Evolutionary conservation across 2,888 invertebrate genomes (phyloP), one percentile per base, ranked within the genome.

Genomic region (Pollenia amentaria): DNA sequence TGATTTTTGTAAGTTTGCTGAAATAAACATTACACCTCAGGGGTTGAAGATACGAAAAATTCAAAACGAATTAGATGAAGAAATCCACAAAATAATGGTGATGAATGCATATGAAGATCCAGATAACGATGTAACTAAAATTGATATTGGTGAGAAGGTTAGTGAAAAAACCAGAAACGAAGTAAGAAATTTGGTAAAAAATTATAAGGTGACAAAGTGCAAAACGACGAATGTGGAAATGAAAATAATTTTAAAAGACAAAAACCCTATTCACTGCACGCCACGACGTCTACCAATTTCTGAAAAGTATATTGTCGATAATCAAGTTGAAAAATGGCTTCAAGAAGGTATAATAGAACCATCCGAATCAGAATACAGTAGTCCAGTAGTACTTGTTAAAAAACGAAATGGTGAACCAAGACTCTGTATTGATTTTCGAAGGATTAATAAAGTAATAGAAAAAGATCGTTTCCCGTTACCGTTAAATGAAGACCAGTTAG

Each of bases 401-500:
- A 91, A 89, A 67, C 89, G 89, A 77, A 86, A 88, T 51, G 88
- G 88, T 7, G 83, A 81, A 29, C 62, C 87, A 16, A 87, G 90
- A 57, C 67, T 90, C 16, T 89, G 89, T 38, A 81, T 90, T 7
- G 90, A 90, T 48, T 79, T 29, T 7, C 51, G 79, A 12, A 75
- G 16, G 12, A 75, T 65, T 6, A 76, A 76, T 14, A 69, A 73
- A 16, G 57, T 72, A n/a, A 70, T 81, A 21, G 81, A 89, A 53
- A 90, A 89, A 79, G 90, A 88, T 72, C 88, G 75, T 76, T 91
- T 88, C 69, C 77, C 90, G 2, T 42, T 91, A 29, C 91, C 91
- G 0, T 42, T 89, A n/a, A 90, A 91, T 8, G 90, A 92, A 14
- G 92, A 92, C 48, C 89, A 89, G 65, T 44, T 92, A 6, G 89